Conservation (phyloP, 2,797 vertebrate species). For the Sebastes dallii region DNA sequence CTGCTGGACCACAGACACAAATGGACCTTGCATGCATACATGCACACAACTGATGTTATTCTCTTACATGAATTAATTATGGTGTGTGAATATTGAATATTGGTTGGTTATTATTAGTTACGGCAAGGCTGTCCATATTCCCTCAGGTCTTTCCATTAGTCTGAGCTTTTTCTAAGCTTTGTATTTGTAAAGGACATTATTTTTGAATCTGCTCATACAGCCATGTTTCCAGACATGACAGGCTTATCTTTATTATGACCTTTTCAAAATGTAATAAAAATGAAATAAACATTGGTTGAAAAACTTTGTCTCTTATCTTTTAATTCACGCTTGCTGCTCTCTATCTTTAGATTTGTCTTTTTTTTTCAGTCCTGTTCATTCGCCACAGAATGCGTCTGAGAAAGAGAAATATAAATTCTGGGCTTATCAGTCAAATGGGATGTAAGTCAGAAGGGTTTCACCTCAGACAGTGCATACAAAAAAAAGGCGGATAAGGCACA, state of each 20-base stretch:
- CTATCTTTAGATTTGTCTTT: constrained; percentile 36
- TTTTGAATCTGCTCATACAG: neutral
- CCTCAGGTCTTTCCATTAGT: neutral
- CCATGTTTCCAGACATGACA: constrained; percentile 18
- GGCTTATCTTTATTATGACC: constrained; percentile 32
- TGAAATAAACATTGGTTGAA: constrained; percentile 49
- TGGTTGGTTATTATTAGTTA: constrained; percentile 9
- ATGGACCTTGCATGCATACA: neutral
- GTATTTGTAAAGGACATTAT: neutral
- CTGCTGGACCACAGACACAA: neutral
- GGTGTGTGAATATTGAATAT: neutral
- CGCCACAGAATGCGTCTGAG: neutral
- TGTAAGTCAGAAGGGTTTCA: constrained; percentile 46
- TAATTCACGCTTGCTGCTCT: constrained; percentile 41
- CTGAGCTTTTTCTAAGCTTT: neutral
- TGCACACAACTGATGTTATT: neutral
- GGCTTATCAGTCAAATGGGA: constrained; percentile 69
- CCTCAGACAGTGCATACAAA: constrained; percentile 23
- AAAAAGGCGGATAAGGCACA: constrained; percentile 31
- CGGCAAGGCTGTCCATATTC: neutral
- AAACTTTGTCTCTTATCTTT: constrained; percentile 56
- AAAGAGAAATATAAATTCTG: constrained; percentile 49
- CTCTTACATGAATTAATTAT: neutral
- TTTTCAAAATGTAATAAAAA: constrained; percentile 48
- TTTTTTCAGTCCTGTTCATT: neutral